These are phyloP conservation scores for Prolemur simus DNA, from an alignment of 2,113 vertebrate species.

Conservation along the genomic window DNA sequence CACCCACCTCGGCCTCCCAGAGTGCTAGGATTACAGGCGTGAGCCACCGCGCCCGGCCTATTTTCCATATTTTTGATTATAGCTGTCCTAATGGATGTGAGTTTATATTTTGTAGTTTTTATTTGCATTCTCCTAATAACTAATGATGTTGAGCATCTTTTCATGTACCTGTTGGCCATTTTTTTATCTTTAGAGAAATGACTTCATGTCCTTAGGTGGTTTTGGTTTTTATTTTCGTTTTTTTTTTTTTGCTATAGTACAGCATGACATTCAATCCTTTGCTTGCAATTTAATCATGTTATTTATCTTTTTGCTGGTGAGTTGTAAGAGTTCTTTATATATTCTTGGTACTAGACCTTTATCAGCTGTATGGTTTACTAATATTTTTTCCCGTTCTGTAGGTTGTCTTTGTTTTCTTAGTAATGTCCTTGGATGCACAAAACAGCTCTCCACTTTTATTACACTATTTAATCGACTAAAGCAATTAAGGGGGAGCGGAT, in stretches of 20 bases:
- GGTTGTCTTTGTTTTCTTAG: not conserved
- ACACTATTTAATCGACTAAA: not conserved
- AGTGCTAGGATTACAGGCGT: too few relatives aligned
- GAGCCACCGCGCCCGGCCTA: too few relatives aligned
- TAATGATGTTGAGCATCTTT: not conserved
- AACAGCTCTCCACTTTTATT: not conserved
- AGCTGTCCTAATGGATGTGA: not conserved
- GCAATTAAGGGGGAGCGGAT: not conserved
- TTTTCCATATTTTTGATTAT: not conserved
- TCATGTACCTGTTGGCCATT: not conserved
- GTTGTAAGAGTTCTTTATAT: not conserved
- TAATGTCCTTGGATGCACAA: not conserved
- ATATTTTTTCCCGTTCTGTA: not conserved
- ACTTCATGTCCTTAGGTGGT: too few relatives aligned
- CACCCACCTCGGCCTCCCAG: too few relatives aligned
- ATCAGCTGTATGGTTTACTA: not conserved
- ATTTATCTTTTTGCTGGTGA: not conserved
- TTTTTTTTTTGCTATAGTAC: too few relatives aligned
- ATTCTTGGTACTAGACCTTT: not conserved
- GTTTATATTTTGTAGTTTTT: not conserved
- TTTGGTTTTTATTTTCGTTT: too few relatives aligned
- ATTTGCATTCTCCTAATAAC: not conserved
- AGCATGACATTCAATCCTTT: not conserved
- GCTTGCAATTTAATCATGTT: not conserved
- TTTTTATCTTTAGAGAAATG: not conserved